These are phyloP conservation scores for Sebastes steindachneri DNA, from an alignment of 2,797 vertebrate species.

Conservation along the genomic window DNA sequence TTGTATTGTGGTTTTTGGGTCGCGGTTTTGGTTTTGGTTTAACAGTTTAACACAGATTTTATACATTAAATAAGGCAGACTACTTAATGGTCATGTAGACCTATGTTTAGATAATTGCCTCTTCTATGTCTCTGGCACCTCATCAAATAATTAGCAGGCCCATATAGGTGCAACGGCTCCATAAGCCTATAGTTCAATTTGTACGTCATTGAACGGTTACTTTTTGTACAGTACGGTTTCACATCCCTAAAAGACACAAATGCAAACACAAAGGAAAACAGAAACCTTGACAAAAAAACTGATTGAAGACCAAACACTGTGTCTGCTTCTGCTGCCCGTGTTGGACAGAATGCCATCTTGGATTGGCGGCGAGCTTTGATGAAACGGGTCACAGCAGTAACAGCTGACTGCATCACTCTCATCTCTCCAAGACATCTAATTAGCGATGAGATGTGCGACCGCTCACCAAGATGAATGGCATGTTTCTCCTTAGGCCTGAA, in stretches of 20 bases:
- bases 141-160: no score
- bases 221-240: accelerated
- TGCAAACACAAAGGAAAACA: neutral
- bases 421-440: constrained; percentile 58
- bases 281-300: neutral
- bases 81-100: no score
- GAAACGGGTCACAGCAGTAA: constrained; percentile 19
- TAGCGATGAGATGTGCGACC: constrained; percentile 48
- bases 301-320: neutral
- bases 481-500: constrained; percentile 35
- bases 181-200: no score
- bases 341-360: constrained; percentile 17
- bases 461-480: constrained; percentile 46
- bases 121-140: no score
- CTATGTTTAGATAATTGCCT: no score
- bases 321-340: neutral
- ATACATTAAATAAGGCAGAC: no score
- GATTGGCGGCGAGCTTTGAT: constrained; percentile 33
- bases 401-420: constrained; percentile 43
- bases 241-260: no score
- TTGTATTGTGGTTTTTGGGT: no score
- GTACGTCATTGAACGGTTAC: no score
- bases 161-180: no score
- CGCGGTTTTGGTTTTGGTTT: no score
- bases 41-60: no score